Base-by-base conservation (phyloP, 2,888 invertebrate species). In the Erannis defoliaria region DNA sequence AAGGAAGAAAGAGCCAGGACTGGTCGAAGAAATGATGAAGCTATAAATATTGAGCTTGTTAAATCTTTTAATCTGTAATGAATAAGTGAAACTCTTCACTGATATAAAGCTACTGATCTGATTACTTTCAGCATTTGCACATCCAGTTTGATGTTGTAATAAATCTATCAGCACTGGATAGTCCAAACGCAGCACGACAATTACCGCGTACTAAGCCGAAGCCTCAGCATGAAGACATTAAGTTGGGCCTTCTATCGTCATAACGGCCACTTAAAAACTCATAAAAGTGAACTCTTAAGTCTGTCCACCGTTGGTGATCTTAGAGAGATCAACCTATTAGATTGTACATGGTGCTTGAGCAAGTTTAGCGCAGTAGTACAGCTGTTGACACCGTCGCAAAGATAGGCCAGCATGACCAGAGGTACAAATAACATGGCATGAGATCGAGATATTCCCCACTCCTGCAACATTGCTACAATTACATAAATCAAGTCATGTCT, bases 201-300 rank as follows among this genome's bases (percentile, higher is more conserved):
- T 71, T 72, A 73, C 69, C 71, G 70, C 68, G 73, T 72, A 73
- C 64, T 69, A 70, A 70, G 56, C 68, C 68, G 66, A 62, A 67
- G 72, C 73, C 77, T 76, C 78, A 67, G 77, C 82, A 82, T 84
- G 76, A 80, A 86, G 85, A 84, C 88, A 86, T 88, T 86, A 89
- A 82, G 74, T 85, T 79, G 74, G 80, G 75, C 77, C 82, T 80
- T 82, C 81, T 71, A 80, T 78, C 72, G 75, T 75, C 73, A 80
- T 89, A 89, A 89, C 88, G 85, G 86, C 84, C 87, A 90, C 89
- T 91, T 89, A 88, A 87, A 90, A 88, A 86, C 80, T 84, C 89
- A 84, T 89, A 90, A 90, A 89, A 88, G 77, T 77, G 77, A 85
- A 85, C 77, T 82, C 78, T 67, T 77, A 79, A 82, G 76, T 74